Conservation (phyloP, 2,888 invertebrate genomes). For the Heliconius hortense region DNA sequence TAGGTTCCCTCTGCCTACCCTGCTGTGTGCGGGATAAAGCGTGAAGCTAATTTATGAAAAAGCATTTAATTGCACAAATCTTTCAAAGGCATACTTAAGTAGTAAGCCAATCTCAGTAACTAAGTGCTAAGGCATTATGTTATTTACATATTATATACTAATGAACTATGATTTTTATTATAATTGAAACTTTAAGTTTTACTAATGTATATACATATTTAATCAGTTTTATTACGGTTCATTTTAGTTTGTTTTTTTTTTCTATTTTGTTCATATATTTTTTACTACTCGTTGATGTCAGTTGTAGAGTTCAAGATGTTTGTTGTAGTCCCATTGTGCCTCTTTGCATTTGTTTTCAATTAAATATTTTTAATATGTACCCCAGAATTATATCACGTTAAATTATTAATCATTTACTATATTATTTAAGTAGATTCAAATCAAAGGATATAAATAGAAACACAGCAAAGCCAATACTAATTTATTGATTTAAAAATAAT, state of each 20-base stretch:
- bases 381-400: not conserved
- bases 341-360: not conserved
- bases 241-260: not conserved
- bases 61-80: not conserved
- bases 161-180: no score
- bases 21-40: no score
- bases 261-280: not conserved
- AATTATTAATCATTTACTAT: not conserved
- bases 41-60: not conserved
- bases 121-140: not conserved
- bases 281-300: not conserved
- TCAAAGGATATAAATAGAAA: constrained; percentile 54
- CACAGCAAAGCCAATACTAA: constrained; percentile 71
- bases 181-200: no score
- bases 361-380: not conserved
- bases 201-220: no score
- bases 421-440: not conserved
- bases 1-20: no score
- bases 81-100: not conserved
- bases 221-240: no score
- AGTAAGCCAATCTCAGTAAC: no score
- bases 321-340: not conserved
- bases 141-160: not conserved
- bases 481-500: constrained; percentile 60
- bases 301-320: not conserved